Percentiles rank a stretch among this genome's conserved stretches.
Conservation (phyloP, 2,113 vertebrate species). For the Nothoprocta perdicaria region DNA sequence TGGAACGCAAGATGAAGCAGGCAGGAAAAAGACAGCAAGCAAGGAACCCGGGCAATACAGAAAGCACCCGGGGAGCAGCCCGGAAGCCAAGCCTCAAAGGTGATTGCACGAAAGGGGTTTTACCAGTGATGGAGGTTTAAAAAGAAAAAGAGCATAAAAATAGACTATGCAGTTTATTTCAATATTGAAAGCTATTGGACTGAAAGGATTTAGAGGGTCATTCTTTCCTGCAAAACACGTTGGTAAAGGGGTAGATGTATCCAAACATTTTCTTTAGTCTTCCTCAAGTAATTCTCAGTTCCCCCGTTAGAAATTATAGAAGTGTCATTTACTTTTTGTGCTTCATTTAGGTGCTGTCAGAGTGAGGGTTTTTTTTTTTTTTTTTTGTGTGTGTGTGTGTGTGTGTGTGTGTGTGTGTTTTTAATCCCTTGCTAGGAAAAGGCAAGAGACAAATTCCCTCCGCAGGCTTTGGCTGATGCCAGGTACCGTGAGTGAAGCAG, state of each 20-base stretch:
- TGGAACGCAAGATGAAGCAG: conserved; percentile 74
- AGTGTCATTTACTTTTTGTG: not conserved
- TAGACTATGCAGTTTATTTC: not conserved
- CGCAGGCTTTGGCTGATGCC: not conserved
- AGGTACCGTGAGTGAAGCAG: not conserved
- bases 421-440: not conserved
- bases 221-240: not conserved
- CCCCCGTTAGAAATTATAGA: not conserved
- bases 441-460: not conserved
- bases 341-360: not conserved
- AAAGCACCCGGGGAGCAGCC: conserved; percentile 51
- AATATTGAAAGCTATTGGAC: not conserved
- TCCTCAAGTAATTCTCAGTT: not conserved
- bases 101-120: conserved; percentile 26
- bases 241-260: not conserved
- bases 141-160: conserved; percentile 14
- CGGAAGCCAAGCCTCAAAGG: conserved; percentile 39
- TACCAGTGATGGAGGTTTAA: not conserved
- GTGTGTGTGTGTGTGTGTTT: no score
- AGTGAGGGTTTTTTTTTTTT: not conserved
- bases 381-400: no score
- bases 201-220: not conserved
- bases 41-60: conserved; percentile 57
- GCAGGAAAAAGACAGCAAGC: conserved; percentile 72
- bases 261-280: not conserved